Evolutionary conservation across 2,888 invertebrate genomes (phyloP), one percentile per base, ranked within the genome.

Genomic region (Eubasilissa splendida): DNA sequence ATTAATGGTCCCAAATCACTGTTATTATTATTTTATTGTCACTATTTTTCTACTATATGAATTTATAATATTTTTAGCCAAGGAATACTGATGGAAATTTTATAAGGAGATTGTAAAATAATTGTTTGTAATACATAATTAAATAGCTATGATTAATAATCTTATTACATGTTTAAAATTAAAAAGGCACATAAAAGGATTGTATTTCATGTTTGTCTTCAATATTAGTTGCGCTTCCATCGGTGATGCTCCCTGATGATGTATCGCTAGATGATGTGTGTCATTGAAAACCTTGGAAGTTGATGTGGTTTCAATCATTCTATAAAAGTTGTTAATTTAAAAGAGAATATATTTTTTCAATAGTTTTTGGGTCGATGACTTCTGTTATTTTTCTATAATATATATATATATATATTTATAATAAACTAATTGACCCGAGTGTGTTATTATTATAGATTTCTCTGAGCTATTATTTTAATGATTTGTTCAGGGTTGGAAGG

Each of bases 291-390:
- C 56, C 14, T 14, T 63, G 50, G 60, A 52, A 53, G 42, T 70
- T 65, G 76, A 65, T 33, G 4, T 74, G 52, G 14, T 59, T 74
- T 74, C 33, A 59, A 74, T 74, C 59, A 74, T 53, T 80, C 59
- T 80, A 80, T 70, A 77, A 70, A 79, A 79, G 79, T 77, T 80
- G 52, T 80, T 83, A 71, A 76, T 80, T 56, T 82, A 54, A 82
- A 83, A 81, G 70, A 80, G 78, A 74, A 83, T 81, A 83, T 83
- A 83, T 83, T 81, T 81, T 82, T 81, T 81, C 80, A 81, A 81
- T 81, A 81, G 83, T 83, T 81, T 76, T 73, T 82, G 75, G 78
- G 75, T 77, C 75, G 56, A 14, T 80, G 73, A 77, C 75, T 79
- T 81, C 54, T 79, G 68, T 83, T 83, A 81, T 83, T 83, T 83